phyloP scores from a whole-genome alignment of 2,888 invertebrate species.

The Orchesellides sinensis region DNA sequence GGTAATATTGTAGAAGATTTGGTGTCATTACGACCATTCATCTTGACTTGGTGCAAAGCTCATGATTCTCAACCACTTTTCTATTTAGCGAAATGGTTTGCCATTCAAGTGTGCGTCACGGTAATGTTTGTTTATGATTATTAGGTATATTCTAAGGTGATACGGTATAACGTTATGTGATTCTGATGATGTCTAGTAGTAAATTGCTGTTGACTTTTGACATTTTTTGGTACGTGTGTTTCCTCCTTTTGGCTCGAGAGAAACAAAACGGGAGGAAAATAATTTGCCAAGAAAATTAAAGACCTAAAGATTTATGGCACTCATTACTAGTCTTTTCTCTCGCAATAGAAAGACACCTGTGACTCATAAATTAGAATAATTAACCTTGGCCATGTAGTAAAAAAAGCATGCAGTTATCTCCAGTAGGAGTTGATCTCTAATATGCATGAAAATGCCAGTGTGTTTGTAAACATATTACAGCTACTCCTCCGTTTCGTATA shows the following conservation, averaged over 20 bases:
- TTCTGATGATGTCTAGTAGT: no score
- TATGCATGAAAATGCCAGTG: no score
- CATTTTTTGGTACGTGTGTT: neutral
- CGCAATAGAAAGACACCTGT: slow-evolving; percentile 47
- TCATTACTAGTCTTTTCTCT: slow-evolving; percentile 39
- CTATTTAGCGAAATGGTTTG: no score
- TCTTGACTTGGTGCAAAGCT: no score
- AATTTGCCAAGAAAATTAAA: slow-evolving; percentile 45
- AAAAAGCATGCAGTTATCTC: neutral
- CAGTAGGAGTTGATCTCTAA: neutral
- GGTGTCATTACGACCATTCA: no score
- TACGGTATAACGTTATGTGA: no score
- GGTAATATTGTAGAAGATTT: no score
- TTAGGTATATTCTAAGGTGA: no score
- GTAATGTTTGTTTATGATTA: no score
- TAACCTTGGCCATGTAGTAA: slow-evolving; percentile 33
- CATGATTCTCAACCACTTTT: no score
- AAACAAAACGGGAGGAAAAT: neutral
- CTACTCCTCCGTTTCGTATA: neutral
- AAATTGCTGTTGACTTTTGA: slow-evolving; percentile 8
- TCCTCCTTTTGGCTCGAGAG: neutral
- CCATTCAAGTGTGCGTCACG: no score
- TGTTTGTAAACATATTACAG: neutral
- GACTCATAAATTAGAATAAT: slow-evolving; percentile 57
- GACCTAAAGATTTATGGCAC: slow-evolving; percentile 36